Conservation (phyloP, 2,888 invertebrate species). For the Tricholauxania praeusta region DNA sequence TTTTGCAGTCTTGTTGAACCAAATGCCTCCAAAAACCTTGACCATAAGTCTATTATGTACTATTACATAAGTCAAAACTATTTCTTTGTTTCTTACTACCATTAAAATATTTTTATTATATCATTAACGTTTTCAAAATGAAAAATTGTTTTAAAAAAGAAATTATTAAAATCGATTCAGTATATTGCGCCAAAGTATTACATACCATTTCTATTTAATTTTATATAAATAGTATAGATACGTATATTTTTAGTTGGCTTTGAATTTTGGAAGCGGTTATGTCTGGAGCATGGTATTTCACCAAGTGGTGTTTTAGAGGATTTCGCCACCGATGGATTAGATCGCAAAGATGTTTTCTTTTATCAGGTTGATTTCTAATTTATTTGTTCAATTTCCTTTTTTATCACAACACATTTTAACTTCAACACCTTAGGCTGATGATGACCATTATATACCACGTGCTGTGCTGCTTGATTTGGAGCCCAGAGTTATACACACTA, state of each 20-base stretch:
- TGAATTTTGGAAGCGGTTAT: slow-evolving; percentile 99
- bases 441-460: slow-evolving; percentile 98
- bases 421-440: slow-evolving; percentile 79
- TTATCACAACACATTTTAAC: neutral
- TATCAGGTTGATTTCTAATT: slow-evolving; percentile 76
- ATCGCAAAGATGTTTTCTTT: slow-evolving; percentile 98
- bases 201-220: too few relatives aligned
- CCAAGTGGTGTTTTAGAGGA: slow-evolving; percentile 97
- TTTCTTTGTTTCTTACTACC: too few relatives aligned
- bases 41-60: too few relatives aligned
- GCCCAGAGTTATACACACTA: slow-evolving; percentile 96
- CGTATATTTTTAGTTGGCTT: slow-evolving; percentile 81
- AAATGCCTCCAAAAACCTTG: too few relatives aligned
- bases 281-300: slow-evolving; percentile 97
- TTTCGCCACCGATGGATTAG: slow-evolving; percentile 89
- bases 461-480: slow-evolving; percentile 96
- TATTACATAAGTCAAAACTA: too few relatives aligned
- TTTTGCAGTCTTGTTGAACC: too few relatives aligned
- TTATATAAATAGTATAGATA: too few relatives aligned
- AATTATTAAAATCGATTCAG: too few relatives aligned
- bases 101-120: too few relatives aligned
- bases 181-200: too few relatives aligned
- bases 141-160: too few relatives aligned
- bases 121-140: too few relatives aligned
- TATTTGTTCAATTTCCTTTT: neutral